Base-by-base conservation (phyloP, 1,140 invertebrate species). In the Alviniconcha marisindica region DNA sequence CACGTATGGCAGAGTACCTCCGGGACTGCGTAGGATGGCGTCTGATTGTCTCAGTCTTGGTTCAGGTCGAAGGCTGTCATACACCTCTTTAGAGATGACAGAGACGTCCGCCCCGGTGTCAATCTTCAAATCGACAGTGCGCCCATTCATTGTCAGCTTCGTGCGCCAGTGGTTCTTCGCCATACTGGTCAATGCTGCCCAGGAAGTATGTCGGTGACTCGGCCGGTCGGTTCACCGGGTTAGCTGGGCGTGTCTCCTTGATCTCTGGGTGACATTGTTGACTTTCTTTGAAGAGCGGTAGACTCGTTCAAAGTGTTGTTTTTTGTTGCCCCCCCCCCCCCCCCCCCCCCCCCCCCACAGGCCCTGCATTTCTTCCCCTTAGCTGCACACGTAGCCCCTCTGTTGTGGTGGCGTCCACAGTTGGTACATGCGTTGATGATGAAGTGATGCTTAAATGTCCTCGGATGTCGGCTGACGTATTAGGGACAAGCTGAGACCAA, bases 101-200 rank as follows among this genome's bases (percentile, higher is more conserved):
- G 40, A 69, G 28, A 77, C 74, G 40, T 85, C 74, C 0, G 84
- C 80, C n/a, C 80, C 84, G 31, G 84, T 85, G 51, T 85, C 84
- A 10, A 79, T 78, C 51, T 85, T 85, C 21, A 82, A 82, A n/a
- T 48, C 21, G n/a, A 76, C 40, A n/a, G 31, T n/a, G 7, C 38
- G 36, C 2, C 51, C 42, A n/a, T 51, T 60, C 18, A 77, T 31
- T 24, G 51, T 38, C 44, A 78, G n/a, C n/a, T n/a, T 51, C 14
- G 66, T 36, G 10, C 4, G 10, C 77, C 83, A 79, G n/a, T 74
- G 42, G 38, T 33, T n/a, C 1, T n/a, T 74, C 28, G 36, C 42
- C 31, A 48, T 12, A 7, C 15, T 21, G 28, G 31, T 21, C 31
- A 21, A 12, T 38, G 66, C 28, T 38, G 28, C 28, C 21, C 28